Evolutionary conservation across 1,140 invertebrate species (phyloP), one percentile per base, ranked within the genome.

Genomic region (Drosophila simulans): DNA sequence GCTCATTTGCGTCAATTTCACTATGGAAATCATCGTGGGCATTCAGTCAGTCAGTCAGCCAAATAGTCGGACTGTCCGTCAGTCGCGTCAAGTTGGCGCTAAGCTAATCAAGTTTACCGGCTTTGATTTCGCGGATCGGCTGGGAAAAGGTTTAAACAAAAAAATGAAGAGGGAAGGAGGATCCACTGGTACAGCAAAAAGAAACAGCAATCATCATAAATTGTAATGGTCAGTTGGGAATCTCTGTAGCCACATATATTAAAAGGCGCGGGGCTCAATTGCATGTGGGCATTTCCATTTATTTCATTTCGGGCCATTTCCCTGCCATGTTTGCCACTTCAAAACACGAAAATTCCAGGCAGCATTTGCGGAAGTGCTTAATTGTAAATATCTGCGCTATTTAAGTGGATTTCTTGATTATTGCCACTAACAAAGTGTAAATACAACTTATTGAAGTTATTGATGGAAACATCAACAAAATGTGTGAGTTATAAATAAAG

Each of bases 141-240:
- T 12, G n/a, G 34, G 49, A n/a, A 11, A 34, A 39, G 27, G 39
- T 35, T 37, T 60, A n/a, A 11, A n/a, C 5, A 56, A 20, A 59
- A 7, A 51, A 17, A 13, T 48, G n/a, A 20, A 4, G 22, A 45
- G 54, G 45, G n/a, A 10, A n/a, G 34, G 37, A 34, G 31, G 22
- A 64, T 48, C 22, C 59, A 20, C 13, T 31, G 25, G 34, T 42
- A 11, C 12, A 27, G 35, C 39, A 49, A 71, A 12, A 42, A 25
- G 51, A 82, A 72, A 72, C 70, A 46, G 76, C 88, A 88, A 88
- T 89, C 84, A 88, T 89, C 76, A 88, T 88, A 88, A 89, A 84
- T 88, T 63, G 84, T 89, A 84, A 84, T 89, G 83, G 70, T 63
- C 82, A 59, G 58, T 73, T 79, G 72, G 77, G 77, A 73, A 81